These are phyloP conservation scores for Ischnus inquisitorius DNA, from an alignment of 2,888 invertebrate species.

Conservation along the genomic window DNA sequence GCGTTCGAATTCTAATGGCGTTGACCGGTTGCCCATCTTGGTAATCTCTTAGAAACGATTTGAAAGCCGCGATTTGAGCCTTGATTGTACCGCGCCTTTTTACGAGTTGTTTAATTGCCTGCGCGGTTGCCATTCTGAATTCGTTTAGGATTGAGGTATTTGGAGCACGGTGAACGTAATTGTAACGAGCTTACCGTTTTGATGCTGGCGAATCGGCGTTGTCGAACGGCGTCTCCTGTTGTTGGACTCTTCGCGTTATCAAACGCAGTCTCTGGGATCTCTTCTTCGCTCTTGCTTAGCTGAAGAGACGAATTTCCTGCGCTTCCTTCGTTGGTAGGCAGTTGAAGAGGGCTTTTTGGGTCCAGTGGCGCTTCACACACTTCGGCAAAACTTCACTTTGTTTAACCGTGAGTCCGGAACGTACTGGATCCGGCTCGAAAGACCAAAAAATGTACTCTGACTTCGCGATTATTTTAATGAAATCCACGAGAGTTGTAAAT, in stretches of 20 bases:
- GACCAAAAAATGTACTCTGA: slow-evolving; percentile 1
- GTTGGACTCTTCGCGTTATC: not conserved
- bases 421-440: not conserved
- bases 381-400: not conserved
- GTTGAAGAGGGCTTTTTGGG: not conserved
- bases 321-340: not conserved
- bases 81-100: slow-evolving; percentile 16
- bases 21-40: not conserved
- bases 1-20: not conserved
- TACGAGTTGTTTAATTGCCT: not conserved
- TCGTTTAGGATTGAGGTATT: not conserved
- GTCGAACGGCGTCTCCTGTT: not conserved
- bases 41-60: not conserved
- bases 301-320: not conserved
- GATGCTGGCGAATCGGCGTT: not conserved
- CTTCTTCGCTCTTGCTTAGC: not conserved
- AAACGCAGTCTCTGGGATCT: not conserved
- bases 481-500: too few species aligned
- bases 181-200: not conserved
- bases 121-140: slow-evolving; percentile 11
- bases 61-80: not conserved
- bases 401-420: not conserved
- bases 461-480: too few species aligned
- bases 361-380: not conserved
- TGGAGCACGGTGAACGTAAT: not conserved